Evolutionary conservation across 2,797 vertebrate species (phyloP).

Genomic region (Dryobates pubescens): DNA sequence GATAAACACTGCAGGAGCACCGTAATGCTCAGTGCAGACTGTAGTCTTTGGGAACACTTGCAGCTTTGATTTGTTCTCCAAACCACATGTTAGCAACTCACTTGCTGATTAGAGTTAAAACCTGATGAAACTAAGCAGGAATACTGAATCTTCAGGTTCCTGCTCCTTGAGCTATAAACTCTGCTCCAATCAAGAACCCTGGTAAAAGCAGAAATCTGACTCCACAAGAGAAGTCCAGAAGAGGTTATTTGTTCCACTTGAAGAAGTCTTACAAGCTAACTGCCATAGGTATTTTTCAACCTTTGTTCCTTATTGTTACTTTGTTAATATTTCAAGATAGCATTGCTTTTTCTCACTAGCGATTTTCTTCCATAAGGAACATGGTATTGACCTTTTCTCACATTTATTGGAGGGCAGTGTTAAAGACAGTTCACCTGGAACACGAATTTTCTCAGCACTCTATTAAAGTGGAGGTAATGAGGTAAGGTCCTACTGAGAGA

Average conservation of each 20-base stretch:
- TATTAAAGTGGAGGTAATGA: neutral
- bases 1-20: neutral
- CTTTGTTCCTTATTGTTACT: neutral
- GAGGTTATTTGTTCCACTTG: neutral
- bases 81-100: neutral
- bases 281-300: neutral
- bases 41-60: neutral
- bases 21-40: neutral
- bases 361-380: neutral
- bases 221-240: neutral
- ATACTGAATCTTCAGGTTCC: neutral
- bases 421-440: neutral
- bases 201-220: neutral
- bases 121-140: constrained; percentile 28
- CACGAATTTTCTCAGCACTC: neutral
- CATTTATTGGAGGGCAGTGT: neutral
- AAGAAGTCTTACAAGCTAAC: neutral
- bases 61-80: neutral
- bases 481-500: neutral
- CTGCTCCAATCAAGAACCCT: neutral
- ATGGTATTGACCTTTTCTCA: neutral
- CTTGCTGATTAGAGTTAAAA: constrained; percentile 11
- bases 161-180: neutral
- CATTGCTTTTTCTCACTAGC: neutral
- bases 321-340: neutral